These are phyloP conservation scores for Daktulosphaira vitifoliae DNA, from an alignment of 1,140 invertebrate species.

Conservation along the genomic window DNA sequence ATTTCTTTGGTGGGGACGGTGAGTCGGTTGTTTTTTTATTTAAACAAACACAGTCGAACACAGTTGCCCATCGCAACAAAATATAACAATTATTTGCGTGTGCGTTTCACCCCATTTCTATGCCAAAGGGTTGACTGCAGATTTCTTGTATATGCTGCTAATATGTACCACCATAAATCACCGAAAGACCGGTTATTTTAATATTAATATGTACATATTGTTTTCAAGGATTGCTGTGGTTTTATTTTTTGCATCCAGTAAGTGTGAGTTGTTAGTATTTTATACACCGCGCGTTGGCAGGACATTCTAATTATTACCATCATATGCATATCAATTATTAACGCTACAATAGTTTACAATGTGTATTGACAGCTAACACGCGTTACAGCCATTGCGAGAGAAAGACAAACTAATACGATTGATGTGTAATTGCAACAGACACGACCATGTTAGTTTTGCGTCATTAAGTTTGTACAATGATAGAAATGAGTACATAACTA, in stretches of 20 bases:
- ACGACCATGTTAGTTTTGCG: too few species aligned
- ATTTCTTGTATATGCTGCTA: slow-evolving; percentile 12
- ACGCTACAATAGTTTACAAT: not conserved
- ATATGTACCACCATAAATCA: slow-evolving; percentile 29
- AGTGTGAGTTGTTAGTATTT: slow-evolving; percentile 12
- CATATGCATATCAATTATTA: not conserved
- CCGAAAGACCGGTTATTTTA: slow-evolving; percentile 13
- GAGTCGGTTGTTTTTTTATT: not conserved
- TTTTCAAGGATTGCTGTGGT: not conserved
- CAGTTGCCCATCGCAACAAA: not conserved
- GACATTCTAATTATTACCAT: slow-evolving; percentile 30
- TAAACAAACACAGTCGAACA: not conserved
- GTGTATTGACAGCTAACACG: too few species aligned
- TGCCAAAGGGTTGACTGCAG: slow-evolving; percentile 3
- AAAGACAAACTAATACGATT: too few species aligned
- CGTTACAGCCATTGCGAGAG: too few species aligned
- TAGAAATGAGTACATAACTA: too few species aligned
- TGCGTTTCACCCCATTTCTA: not conserved
- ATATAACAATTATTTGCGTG: not conserved
- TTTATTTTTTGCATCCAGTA: not conserved
- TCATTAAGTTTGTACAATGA: too few species aligned
- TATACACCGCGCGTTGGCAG: slow-evolving; percentile 16
- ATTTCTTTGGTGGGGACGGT: too few species aligned
- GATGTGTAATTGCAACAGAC: too few species aligned
- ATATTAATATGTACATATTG: not conserved